phyloP scores from a whole-genome alignment of 2,113 vertebrate species.

The Zapornia atra region DNA sequence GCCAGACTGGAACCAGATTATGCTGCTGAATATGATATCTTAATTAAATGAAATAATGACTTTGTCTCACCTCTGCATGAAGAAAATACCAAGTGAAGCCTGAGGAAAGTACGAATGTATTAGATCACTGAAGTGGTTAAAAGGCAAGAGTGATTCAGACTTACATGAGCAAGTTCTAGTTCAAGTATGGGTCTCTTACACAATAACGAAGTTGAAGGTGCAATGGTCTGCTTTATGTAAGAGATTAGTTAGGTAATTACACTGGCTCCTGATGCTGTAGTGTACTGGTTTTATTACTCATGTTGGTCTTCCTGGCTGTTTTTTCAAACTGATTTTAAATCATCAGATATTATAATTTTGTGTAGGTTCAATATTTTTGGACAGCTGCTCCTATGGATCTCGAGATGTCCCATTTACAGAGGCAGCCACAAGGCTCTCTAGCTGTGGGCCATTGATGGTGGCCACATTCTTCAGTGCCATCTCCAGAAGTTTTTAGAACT shows the following conservation, averaged over 20 bases:
- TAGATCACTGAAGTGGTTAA: background rate
- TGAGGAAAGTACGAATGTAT: background rate
- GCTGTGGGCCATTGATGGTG: fast-evolving
- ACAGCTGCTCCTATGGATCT: background rate
- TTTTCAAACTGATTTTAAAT: background rate
- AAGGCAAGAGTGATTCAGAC: background rate
- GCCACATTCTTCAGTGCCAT: background rate
- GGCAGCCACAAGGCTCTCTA: background rate
- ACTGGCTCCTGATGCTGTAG: background rate
- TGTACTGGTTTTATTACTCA: background rate
- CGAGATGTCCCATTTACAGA: background rate
- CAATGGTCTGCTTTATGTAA: background rate
- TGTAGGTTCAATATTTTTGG: background rate
- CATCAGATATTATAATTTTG: background rate
- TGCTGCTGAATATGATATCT: background rate
- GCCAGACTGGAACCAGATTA: background rate
- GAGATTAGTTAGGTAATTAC: background rate
- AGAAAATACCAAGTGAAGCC: background rate
- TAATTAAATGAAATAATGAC: background rate
- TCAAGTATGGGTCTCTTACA: background rate
- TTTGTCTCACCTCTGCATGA: background rate
- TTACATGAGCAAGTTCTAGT: background rate
- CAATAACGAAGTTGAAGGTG: background rate
- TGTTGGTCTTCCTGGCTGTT: background rate
- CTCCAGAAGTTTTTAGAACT: background rate